Evolutionary conservation across 2,888 invertebrate species (phyloP), one percentile per base, ranked within the genome.

Genomic region (Capitulum mitella): DNA sequence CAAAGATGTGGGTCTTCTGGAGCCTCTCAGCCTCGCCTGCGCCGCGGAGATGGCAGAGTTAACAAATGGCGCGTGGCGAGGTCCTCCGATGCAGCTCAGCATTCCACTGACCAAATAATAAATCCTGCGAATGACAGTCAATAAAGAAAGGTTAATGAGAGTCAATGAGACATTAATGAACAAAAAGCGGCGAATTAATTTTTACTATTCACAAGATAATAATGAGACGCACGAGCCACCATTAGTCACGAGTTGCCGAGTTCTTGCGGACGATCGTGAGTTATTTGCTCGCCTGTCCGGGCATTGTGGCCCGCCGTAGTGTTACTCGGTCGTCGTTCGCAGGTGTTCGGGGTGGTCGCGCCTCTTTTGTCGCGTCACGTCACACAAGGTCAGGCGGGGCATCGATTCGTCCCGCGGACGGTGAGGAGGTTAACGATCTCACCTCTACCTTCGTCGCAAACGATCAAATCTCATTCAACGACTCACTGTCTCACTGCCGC

Each of bases 141-240:
- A 70, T 70, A 70, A 70, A n/a, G 1, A 26, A 37, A 58, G 70
- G 37, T 70, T 70, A 70, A 70, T 70, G 70, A 70, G 70, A 70
- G 70, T 70, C 70, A 70, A 70, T 70, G 70, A 40, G 40, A 26
- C 70, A 40, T 26, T 70, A 37, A 70, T 70, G 70, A 70, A 37
- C 70, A 40, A 64, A 70, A 70, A 70, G 70, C 3, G 26, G 70
- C 37, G 70, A 70, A 70, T 70, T 70, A 70, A 70, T 70, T 70
- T 26, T 8, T 64, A 10, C 43, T 22, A 48, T 58, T 64, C n/a
- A 37, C 64, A 29, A 29, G 34, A 10, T 14, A 34, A n/a, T 29
- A 64, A 78, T 48, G 78, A 29, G 43, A 70, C 77, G 26, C 51
- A 34, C 74, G 61, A 26, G 29, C 58, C 3, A 54, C 26, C 76